Evolutionary conservation across 2,888 invertebrate species (phyloP), one percentile per base, ranked within the genome.

Genomic region (Trilocha varians): DNA sequence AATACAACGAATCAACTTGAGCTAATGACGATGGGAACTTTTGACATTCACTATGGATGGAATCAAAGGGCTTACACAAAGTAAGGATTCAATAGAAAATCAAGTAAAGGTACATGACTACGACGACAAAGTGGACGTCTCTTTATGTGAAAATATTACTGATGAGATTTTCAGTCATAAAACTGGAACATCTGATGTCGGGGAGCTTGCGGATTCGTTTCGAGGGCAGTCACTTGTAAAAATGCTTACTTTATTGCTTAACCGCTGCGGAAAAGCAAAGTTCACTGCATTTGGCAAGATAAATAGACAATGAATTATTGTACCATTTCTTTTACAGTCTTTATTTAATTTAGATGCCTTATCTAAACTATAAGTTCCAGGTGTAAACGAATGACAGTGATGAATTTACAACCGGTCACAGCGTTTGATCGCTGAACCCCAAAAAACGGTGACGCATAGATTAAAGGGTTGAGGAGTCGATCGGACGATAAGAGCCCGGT

Each of bases 401-500:
- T 25, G 25, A 25, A 25, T 25, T 25, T 25, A 25, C 25, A 3
- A 50, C 47, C 48, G 51, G 43, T 45, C 49, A 47, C 25, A 25
- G 11, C 4, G 25, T 25, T 25, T 25, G 25, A 25, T 25, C 25
- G 11, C 25, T 9, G 48, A 25, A 25, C 25, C 25, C 4, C 25
- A 25, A 64, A 54, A 63, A 63, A 65, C 67, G 64, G 65, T 70
- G 70, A 74, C 69, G 76, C 70, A 72, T 72, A 73, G 63, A 70
- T 72, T 69, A 75, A 83, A 83, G 82, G 80, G 82, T 80, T 78
- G 63, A 70, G 70, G 74, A 72, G 75, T 66, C 65, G 78, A 84
- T 82, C 70, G 65, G 15, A 53, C 57, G 83, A 83, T 83, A 82
- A 80, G 74, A 72, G 68, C 59, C 57, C 58, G 57, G 67, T 65